Base-by-base conservation (phyloP, 1,140 invertebrate genomes). In the Formica exsecta region DNA sequence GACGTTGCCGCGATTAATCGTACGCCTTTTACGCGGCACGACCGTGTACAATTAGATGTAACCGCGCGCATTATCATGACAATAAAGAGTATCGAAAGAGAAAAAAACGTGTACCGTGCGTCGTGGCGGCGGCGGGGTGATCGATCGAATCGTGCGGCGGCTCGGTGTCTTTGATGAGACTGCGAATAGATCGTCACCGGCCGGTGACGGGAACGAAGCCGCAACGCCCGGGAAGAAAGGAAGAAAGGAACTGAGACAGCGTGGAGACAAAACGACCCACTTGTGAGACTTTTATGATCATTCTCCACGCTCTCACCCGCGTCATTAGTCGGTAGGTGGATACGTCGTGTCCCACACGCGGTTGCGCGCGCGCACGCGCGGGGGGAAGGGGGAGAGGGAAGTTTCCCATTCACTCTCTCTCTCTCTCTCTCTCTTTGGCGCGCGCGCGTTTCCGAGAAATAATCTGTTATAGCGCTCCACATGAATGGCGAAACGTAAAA, bases 401-500 rank as follows among this genome's bases (percentile, higher is more conserved):
- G 64, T 76, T 57, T 44, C 51, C 11, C 79, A 13, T 4, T 48
- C 38, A 3, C 65, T 59, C 70, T 48, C 66, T 68, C 57, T 19
- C 57, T 19, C 59, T n/a, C 70, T 75, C 68, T 48, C 66, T 44
- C 29, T 13, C 48, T n/a, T 48, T 16, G 62, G 73, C 13, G 48
- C 48, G 48, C 48, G 48, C 44, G 64, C 87, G 90, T 91, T 94
- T 95, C 94, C 86, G 77, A 94, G 94, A 95, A 95, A 95, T 92
- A 93, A 95, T 95, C 94, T 94, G 93, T 95, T 94, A 94, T 91
- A 94, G 91, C 87, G 92, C 65, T 88, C 92, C 93, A 93, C 91
- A 91, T 95, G 94, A 95, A 95, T 95, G 94, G 95, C 92, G 92
- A 95, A 94, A 94, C 93, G 94, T 94, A 95, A 95, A 94, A 95